phyloP scores from a whole-genome alignment of 2,888 invertebrate genomes.

The Chloroclystis v-ata region DNA sequence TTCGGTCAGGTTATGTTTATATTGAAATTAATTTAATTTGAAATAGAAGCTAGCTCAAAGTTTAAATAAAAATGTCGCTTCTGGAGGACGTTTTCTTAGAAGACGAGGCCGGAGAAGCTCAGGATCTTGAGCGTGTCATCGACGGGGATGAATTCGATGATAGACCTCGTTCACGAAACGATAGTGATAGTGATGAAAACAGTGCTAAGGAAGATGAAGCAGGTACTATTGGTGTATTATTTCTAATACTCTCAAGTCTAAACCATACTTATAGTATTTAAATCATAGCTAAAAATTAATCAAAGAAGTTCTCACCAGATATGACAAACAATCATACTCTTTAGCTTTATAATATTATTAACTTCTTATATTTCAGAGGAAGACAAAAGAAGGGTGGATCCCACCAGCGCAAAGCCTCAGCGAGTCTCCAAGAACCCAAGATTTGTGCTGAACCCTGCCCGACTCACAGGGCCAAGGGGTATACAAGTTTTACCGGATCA shows the following conservation, averaged over 20 bases:
- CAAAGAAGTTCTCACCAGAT: no score
- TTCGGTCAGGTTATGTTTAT: no score
- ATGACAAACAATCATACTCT: no score
- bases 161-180: slow-evolving; percentile 52
- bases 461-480: slow-evolving; percentile 87
- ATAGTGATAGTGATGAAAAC: slow-evolving; percentile 52
- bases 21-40: no score
- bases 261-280: no score
- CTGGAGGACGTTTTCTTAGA: slow-evolving; percentile 68
- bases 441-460: slow-evolving; percentile 82
- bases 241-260: no score
- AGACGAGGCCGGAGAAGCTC: slow-evolving; percentile 66
- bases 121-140: slow-evolving; percentile 63
- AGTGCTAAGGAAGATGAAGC: slow-evolving; percentile 67
- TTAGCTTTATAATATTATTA: no score
- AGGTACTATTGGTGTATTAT: no score
- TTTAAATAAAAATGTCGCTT: slow-evolving; percentile 48
- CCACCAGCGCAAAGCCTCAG: slow-evolving; percentile 66
- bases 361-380: slow-evolving; percentile 66
- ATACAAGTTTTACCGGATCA: slow-evolving; percentile 87
- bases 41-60: no score
- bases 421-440: slow-evolving; percentile 81
- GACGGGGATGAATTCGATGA: slow-evolving; percentile 73
- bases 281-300: no score
- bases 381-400: slow-evolving; percentile 63